Percentiles rank a stretch among this genome's conserved stretches.
These are phyloP conservation scores for Orthosia cruda DNA, from an alignment of 2,888 invertebrate species.

Conservation along the genomic window DNA sequence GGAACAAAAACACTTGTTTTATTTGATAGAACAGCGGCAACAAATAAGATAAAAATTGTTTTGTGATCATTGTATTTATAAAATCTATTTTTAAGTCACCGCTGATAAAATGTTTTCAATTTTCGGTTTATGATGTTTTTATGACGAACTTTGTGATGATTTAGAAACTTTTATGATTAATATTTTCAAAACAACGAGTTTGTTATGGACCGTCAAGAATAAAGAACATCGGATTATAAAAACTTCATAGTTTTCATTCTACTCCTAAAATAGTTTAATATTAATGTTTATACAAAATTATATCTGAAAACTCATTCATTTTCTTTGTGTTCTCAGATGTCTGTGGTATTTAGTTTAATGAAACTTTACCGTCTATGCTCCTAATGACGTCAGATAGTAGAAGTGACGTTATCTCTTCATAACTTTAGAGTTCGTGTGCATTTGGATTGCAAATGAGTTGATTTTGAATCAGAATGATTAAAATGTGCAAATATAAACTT, in stretches of 20 bases:
- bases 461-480: slow-evolving; percentile 39
- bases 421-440: slow-evolving; percentile 45
- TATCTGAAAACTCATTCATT: slow-evolving; percentile 20
- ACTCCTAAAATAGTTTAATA: background rate
- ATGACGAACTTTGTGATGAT: slow-evolving; percentile 33
- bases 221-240: slow-evolving; percentile 13
- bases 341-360: slow-evolving; percentile 55
- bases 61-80: slow-evolving; percentile 26
- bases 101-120: slow-evolving; percentile 44
- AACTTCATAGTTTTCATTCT: slow-evolving; percentile 7
- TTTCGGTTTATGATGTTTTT: slow-evolving; percentile 36
- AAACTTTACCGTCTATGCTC: slow-evolving; percentile 50
- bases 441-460: slow-evolving; percentile 60
- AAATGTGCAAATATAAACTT: slow-evolving; percentile 50
- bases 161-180: too few species aligned
- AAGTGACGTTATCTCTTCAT: slow-evolving; percentile 48
- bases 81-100: slow-evolving; percentile 13
- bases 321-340: slow-evolving; percentile 36
- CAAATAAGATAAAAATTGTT: slow-evolving; percentile 9
- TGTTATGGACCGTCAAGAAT: slow-evolving; percentile 14
- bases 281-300: slow-evolving; percentile 16
- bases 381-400: slow-evolving; percentile 42
- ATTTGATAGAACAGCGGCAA: slow-evolving; percentile 2
- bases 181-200: slow-evolving; percentile 40
- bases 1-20: slow-evolving; percentile 37